A percentile compares a stretch with the other conserved stretches of the same genome.
Evolutionary conservation across 2,113 vertebrate species (phyloP).

Genomic region (Erythrocercus mccallii): DNA sequence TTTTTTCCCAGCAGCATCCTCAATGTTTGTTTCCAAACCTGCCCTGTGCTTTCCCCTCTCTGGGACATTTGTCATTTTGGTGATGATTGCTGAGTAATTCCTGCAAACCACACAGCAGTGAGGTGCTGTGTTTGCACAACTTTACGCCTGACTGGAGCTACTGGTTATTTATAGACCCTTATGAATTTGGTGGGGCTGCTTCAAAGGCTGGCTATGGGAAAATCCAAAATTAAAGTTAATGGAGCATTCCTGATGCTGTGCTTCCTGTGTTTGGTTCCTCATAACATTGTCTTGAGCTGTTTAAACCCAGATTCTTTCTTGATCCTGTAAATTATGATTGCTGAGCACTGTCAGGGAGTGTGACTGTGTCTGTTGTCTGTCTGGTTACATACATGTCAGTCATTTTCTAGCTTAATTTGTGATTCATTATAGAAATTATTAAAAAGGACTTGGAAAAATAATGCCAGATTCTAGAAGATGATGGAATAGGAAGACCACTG

Average conservation of each 20-base stretch:
- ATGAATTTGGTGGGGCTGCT: background rate
- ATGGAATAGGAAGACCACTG: background rate
- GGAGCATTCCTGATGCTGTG: background rate
- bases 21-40: background rate
- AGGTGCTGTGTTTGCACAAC: background rate
- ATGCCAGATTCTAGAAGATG: background rate
- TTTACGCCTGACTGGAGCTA: background rate
- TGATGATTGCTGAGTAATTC: background rate
- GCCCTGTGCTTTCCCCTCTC: background rate
- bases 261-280: slow-evolving; percentile 51
- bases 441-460: background rate
- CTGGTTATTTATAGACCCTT: background rate
- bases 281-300: slow-evolving; percentile 50
- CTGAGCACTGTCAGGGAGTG: slow-evolving; percentile 38
- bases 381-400: background rate
- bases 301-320: slow-evolving; percentile 49
- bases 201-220: background rate
- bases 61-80: background rate
- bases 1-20: background rate
- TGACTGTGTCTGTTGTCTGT: background rate
- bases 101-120: background rate
- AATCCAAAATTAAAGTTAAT: slow-evolving; percentile 12
- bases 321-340: slow-evolving; percentile 40
- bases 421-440: background rate
- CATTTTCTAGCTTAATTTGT: background rate